Evolutionary conservation across 1,140 invertebrate genomes (phyloP).

Genomic region (Notospermus geniculatus): DNA sequence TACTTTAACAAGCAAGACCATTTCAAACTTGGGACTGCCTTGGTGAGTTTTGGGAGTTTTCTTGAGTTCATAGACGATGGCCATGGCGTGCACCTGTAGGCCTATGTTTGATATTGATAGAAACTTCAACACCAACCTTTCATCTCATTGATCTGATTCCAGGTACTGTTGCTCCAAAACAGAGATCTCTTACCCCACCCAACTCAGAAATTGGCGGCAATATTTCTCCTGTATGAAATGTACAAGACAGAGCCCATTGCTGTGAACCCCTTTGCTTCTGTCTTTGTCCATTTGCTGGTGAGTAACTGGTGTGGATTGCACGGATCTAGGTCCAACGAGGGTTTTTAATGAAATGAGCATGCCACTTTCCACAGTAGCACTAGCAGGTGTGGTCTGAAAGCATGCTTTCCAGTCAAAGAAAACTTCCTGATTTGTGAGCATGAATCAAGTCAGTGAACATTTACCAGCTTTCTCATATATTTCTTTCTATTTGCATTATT

Average conservation of each 20-base stretch:
- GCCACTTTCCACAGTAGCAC: no score
- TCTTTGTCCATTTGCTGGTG: constrained; percentile 68
- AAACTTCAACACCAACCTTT: no score
- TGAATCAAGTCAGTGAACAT: no score
- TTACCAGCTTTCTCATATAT: background rate
- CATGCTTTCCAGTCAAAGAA: no score
- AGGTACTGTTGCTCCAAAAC: constrained; percentile 71
- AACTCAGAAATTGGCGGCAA: constrained; percentile 67
- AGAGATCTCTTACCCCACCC: constrained; percentile 67
- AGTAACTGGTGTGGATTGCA: no score
- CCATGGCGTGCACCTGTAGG: no score
- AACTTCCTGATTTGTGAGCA: no score
- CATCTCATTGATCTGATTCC: constrained; percentile 24
- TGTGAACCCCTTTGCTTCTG: constrained; percentile 70
- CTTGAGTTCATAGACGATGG: no score
- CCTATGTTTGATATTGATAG: no score
- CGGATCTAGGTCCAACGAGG: no score
- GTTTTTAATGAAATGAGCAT: no score
- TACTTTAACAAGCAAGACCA: constrained; percentile 73
- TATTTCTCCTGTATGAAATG: constrained; percentile 72
- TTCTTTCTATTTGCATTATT: constrained; percentile 8
- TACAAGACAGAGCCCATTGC: constrained; percentile 68
- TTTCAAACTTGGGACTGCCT: constrained; percentile 65
- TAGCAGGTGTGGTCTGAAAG: no score
- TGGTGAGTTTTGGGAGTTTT: constrained; percentile 42